These are phyloP conservation scores for Idaea biselata DNA, from an alignment of 2,888 invertebrate genomes.

Conservation along the genomic window DNA sequence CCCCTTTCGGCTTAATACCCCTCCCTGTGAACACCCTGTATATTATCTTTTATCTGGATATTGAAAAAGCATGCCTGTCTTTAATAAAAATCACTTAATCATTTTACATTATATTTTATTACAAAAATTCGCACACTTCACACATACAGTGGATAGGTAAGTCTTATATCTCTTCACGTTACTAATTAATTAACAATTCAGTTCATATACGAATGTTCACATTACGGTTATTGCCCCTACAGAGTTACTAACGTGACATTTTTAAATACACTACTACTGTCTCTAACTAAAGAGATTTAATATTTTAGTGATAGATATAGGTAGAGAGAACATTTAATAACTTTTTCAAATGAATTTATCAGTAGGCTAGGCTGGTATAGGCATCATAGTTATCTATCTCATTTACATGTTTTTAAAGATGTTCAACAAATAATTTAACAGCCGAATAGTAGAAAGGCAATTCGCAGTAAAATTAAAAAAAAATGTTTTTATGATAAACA, in stretches of 20 bases:
- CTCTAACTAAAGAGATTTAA: not conserved
- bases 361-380: too few species aligned
- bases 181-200: conserved; percentile 34
- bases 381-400: too few species aligned
- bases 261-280: not conserved
- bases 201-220: conserved; percentile 35
- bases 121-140: conserved; percentile 60
- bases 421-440: too few species aligned
- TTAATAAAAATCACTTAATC: conserved; percentile 12
- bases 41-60: too few species aligned
- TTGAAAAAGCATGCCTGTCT: not conserved
- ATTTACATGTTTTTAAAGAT: too few species aligned
- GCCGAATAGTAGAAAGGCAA: too few species aligned
- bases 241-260: not conserved
- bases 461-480: too few species aligned
- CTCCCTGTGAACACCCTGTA: too few species aligned
- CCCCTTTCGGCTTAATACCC: too few species aligned
- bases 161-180: conserved; percentile 73
- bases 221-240: conserved; percentile 13
- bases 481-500: too few species aligned
- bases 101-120: conserved; percentile 54
- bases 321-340: not conserved
- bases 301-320: not conserved
- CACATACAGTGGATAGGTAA: conserved; percentile 66
- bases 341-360: not conserved